Base-by-base conservation (phyloP, 35 echinoderm and acorn worm genomes). In the Diadema setosum region DNA sequence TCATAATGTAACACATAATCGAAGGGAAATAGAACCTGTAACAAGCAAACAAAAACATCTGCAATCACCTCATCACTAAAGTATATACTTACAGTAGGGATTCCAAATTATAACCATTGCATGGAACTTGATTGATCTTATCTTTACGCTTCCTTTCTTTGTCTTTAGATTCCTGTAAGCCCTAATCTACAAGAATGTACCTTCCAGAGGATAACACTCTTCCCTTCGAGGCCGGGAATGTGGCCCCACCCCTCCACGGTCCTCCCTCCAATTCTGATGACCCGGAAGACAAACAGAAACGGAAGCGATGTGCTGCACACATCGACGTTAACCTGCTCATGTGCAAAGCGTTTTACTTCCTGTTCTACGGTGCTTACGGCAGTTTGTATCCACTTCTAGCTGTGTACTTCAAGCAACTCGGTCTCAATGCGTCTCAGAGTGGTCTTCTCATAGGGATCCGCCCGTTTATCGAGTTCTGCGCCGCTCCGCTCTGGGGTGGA, bases 401-500 rank as follows among this genome's bases (percentile, higher is more conserved):
- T 5, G 90, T 94, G 41, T 99, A 99, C 65, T 99, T 99, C 64
- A 94, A 94, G 32, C 96, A 99, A 64, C 85, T 94, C 24, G 96
- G 96, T 46, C 73, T 99, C 44, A 91, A 58, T 46, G 84, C 92
- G n/a, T 75, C 90, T 3, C 85, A 94, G 84, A 99, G 94, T 59
- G 92, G 96, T 44, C 84, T 94, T 6, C 81, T 99, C 0, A 87
- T 94, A 15, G 96, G 96, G 32, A 91, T 99, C 41, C 86, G 96
- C 24, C 96, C 96, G 5, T 92, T 99, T 49, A 75, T 94, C 41
- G 96, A 92, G 83, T 99, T 99, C 83, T 92, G 92, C 80, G 89
- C 92, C 16, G 92, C 92, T 12, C 96, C 96, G 0, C 75, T 99
- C 30, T 94, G 92, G 89, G 92, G 92, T 45, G 93, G 85, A 8